These are phyloP conservation scores for Doryteuthis pealeii DNA, from an alignment of 1,140 invertebrate species.

Conservation along the genomic window DNA sequence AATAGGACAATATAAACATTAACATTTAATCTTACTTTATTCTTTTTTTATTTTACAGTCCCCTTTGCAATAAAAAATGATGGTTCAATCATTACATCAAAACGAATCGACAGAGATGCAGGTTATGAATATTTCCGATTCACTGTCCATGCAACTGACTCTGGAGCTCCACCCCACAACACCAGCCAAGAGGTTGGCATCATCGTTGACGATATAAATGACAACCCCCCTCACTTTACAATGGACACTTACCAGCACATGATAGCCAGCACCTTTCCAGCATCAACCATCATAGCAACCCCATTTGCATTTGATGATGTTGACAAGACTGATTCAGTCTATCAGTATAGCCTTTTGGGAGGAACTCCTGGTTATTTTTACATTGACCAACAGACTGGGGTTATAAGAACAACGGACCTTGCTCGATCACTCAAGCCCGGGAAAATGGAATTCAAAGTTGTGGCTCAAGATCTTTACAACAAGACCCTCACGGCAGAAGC, in stretches of 20 bases:
- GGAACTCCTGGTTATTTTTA: slow-evolving; percentile 13
- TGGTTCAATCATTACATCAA: slow-evolving; percentile 17
- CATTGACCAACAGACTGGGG: slow-evolving; percentile 19
- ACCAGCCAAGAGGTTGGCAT: slow-evolving; percentile 13
- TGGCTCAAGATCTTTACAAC: slow-evolving; percentile 18
- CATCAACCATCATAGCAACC: slow-evolving; percentile 18
- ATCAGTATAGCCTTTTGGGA: slow-evolving; percentile 16
- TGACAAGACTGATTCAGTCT: slow-evolving; percentile 19
- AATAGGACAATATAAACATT: too few species aligned
- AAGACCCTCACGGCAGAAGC: slow-evolving; percentile 16
- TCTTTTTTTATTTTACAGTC: slow-evolving; percentile 12
- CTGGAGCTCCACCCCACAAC: slow-evolving; percentile 18
- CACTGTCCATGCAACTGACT: slow-evolving; percentile 20
- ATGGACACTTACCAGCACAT: slow-evolving; percentile 21
- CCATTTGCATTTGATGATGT: slow-evolving; percentile 25
- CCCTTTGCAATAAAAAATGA: slow-evolving; percentile 15
- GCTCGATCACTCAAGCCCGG: slow-evolving; percentile 6
- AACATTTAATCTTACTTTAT: neutral
- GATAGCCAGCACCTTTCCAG: slow-evolving; percentile 16
- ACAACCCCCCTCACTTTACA: slow-evolving; percentile 21
- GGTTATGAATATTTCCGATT: slow-evolving; percentile 18
- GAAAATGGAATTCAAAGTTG: slow-evolving; percentile 15
- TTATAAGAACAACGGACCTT: slow-evolving; percentile 13
- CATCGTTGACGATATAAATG: slow-evolving; percentile 20
- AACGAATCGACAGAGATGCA: slow-evolving; percentile 17